A percentile compares a stretch with the other conserved stretches of the same genome.
Conservation (phyloP, 2,888 invertebrate species). For the Agriopis aurantiaria region DNA sequence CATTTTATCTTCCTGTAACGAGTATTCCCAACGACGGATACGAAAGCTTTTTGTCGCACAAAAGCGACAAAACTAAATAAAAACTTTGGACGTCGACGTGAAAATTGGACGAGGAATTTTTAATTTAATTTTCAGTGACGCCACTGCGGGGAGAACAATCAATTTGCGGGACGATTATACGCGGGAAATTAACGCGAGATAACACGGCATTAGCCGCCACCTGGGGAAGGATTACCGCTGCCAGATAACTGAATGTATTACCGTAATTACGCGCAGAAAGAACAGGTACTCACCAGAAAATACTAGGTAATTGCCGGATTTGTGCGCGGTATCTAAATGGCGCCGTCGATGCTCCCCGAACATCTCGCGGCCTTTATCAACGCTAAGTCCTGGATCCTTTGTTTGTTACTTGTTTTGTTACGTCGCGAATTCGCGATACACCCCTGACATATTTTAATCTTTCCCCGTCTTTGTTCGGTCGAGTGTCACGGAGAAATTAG, state of each 20-base stretch:
- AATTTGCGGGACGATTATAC: slow-evolving; percentile 73
- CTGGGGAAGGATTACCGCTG: slow-evolving; percentile 74
- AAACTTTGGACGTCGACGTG: slow-evolving; percentile 18
- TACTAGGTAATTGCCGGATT: slow-evolving; percentile 58
- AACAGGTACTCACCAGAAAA: slow-evolving; percentile 69
- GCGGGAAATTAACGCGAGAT: slow-evolving; percentile 78
- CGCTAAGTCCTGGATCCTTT: slow-evolving; percentile 63
- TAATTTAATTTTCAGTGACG: slow-evolving; percentile 56
- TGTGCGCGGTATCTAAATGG: slow-evolving; percentile 72
- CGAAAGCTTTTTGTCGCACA: slow-evolving; percentile 16
- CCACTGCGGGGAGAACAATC: slow-evolving; percentile 61
- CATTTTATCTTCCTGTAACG: slow-evolving; percentile 16
- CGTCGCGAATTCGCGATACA: slow-evolving; percentile 43
- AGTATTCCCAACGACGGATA: slow-evolving; percentile 12
- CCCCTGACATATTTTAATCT: slow-evolving; percentile 73
- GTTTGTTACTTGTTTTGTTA: slow-evolving; percentile 63
- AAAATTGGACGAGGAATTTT: slow-evolving; percentile 46
- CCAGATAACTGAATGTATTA: slow-evolving; percentile 80
- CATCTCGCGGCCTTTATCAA: slow-evolving; percentile 71
- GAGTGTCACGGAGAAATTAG: slow-evolving; percentile 62
- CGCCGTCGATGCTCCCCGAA: slow-evolving; percentile 61
- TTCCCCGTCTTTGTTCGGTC: slow-evolving; percentile 65
- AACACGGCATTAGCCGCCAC: slow-evolving; percentile 73
- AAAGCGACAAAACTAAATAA: slow-evolving; percentile 29
- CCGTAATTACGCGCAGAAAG: slow-evolving; percentile 70